Conservation (phyloP, 2,888 invertebrate genomes). For the Julus scanicus region DNA sequence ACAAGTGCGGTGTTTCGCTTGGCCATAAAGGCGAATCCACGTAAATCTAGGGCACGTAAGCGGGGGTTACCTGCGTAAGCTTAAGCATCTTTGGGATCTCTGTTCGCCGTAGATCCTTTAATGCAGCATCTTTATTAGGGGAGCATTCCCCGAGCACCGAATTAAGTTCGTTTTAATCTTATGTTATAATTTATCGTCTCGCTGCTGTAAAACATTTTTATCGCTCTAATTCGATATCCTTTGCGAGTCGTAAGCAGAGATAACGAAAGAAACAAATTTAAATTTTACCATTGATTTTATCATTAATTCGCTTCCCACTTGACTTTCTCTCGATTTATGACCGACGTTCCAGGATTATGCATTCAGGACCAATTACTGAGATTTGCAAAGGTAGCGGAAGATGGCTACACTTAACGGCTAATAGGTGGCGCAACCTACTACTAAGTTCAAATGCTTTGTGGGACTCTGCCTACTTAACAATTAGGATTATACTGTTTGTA, state of each 20-base stretch:
- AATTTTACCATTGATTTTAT: conserved; percentile 4
- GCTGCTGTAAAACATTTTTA: not conserved
- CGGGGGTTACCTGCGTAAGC: too few relatives aligned
- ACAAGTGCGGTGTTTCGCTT: too few relatives aligned
- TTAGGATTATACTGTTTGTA: too few relatives aligned
- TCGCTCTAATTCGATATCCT: conserved; percentile 10
- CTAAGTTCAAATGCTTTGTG: too few relatives aligned
- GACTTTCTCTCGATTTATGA: not conserved
- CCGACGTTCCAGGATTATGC: not conserved
- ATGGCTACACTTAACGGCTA: too few relatives aligned
- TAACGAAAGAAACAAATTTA: conserved; percentile 5
- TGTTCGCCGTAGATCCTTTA: not conserved
- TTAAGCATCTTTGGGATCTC: not conserved
- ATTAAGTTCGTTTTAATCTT: not conserved
- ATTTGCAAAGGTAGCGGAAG: too few relatives aligned
- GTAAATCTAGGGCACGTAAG: too few relatives aligned
- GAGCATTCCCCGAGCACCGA: not conserved
- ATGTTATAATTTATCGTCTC: not conserved
- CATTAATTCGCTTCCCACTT: not conserved
- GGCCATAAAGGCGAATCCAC: too few relatives aligned
- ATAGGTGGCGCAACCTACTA: too few relatives aligned
- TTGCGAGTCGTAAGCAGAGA: not conserved
- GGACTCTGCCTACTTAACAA: too few relatives aligned
- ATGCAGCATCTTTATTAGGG: not conserved
- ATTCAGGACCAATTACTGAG: too few relatives aligned